Evolutionary conservation across 2,113 vertebrate genomes (phyloP), one percentile per base, ranked within the genome.

Genomic region (Mesembrinibis cayennensis): DNA sequence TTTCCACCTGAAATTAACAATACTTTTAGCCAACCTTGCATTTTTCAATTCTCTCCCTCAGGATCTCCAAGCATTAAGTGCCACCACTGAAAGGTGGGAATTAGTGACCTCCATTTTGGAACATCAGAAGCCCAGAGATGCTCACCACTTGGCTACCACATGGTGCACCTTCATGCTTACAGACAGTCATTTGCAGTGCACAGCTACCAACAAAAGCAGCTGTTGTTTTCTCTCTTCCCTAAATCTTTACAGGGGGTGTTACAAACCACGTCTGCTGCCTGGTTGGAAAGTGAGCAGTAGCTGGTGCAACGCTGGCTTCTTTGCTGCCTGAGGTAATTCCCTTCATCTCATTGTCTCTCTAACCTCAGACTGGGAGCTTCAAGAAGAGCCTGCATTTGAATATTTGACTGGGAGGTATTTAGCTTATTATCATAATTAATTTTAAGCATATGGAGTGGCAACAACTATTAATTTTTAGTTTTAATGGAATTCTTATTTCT

Each of bases 141-240:
- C 38, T 85, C 62, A 27, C 56, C 0, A 0, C 34, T 23, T 4
- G 3, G 53, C 55, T 50, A 25, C 25, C 29, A 45, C 34, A 11
- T 22, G 18, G n/a, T 1, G 8, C 36, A 69, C n/a, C 30, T 67
- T 66, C 1, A 0, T 30, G 26, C 22, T 58, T 53, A 72, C 6
- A 87, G 63, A 49, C 38, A 8, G 17, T 18, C n/a, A 44, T 40
- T 23, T 50, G 22, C 87, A 38, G 19, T 5, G 19, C 36, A 50
- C 78, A 84, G 61, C 29, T 47, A 83, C 62, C 53, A 42, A 16
- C 30, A 86, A 53, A 83, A 74, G n/a, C 53, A 93, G 59, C 22
- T 73, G 53, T 12, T 91, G 44, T 77, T 77, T 84, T 29, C 36
- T 19, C 53, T 81, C 29, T 84, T 49, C 19, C 56, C 9, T 50